Percentiles rank a stretch among this genome's conserved stretches.
Conservation (phyloP, 2,888 invertebrate species). For the Leptinotarsa haldemani region DNA sequence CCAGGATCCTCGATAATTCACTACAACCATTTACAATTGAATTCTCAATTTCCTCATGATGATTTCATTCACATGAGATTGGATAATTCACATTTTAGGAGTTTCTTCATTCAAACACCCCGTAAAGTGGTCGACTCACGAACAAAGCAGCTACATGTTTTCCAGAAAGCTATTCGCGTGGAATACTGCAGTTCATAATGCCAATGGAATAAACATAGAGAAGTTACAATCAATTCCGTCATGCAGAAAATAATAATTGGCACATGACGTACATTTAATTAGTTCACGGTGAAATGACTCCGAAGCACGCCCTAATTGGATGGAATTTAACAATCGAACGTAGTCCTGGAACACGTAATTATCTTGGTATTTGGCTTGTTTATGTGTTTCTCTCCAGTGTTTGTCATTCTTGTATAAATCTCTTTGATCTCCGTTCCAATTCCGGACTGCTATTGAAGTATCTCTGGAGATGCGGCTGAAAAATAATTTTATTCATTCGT, state of each 20-base stretch:
- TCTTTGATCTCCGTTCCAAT: slow-evolving; percentile 11
- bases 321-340: slow-evolving; percentile 43
- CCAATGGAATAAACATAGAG: slow-evolving; percentile 25
- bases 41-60: too few species aligned
- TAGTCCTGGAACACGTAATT: slow-evolving; percentile 33
- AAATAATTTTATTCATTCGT: slow-evolving; percentile 20
- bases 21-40: too few species aligned
- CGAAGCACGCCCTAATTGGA: slow-evolving; percentile 43
- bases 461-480: slow-evolving; percentile 1
- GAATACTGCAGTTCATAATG: neutral
- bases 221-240: slow-evolving; percentile 40
- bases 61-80: too few species aligned
- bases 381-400: slow-evolving; percentile 12
- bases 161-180: neutral
- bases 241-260: slow-evolving; percentile 47
- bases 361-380: slow-evolving; percentile 27
- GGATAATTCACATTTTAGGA: too few species aligned
- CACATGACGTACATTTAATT: slow-evolving; percentile 42
- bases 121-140: neutral
- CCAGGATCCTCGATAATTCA: too few species aligned
- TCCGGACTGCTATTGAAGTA: neutral
- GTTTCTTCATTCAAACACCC: neutral
- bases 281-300: slow-evolving; percentile 36
- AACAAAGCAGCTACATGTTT: neutral
- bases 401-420: slow-evolving; percentile 18